These are phyloP conservation scores for Gryllus bimaculatus DNA, from an alignment of 1,140 invertebrate species.

Conservation along the genomic window DNA sequence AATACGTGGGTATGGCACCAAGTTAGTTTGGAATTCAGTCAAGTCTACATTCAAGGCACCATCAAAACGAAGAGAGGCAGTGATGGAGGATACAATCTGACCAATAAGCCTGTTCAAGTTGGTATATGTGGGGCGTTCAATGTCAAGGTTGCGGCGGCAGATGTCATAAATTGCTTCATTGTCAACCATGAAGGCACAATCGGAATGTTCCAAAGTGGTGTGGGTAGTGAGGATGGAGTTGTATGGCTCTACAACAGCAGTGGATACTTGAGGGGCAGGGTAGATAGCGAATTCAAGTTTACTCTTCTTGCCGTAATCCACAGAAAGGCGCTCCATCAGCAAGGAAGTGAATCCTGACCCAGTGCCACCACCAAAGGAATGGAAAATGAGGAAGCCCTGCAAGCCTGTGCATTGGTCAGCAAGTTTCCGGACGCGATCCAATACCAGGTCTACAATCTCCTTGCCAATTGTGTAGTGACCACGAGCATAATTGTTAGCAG, in stretches of 20 bases:
- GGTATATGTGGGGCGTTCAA: constrained; percentile 43
- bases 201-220: constrained; percentile 68
- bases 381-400: no score
- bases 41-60: constrained; percentile 54
- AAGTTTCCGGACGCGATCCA: no score
- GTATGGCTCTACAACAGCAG: constrained; percentile 62
- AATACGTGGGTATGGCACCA: constrained; percentile 47
- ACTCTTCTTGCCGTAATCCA: no score
- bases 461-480: no score
- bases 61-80: constrained; percentile 52
- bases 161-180: constrained; percentile 89
- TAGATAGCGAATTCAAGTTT: no score
- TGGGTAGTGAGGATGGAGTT: constrained; percentile 54
- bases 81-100: constrained; percentile 52
- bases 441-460: no score
- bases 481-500: no score
- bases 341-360: no score
- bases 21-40: constrained; percentile 55
- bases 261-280: constrained; percentile 33
- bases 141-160: constrained; percentile 76
- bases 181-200: constrained; percentile 83
- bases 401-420: no score
- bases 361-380: no score
- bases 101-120: constrained; percentile 45
- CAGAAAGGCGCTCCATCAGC: no score